Percentiles rank a stretch among this genome's conserved stretches.
phyloP scores from a whole-genome alignment of 2,888 invertebrate species.

The Nymphalis polychloros region DNA sequence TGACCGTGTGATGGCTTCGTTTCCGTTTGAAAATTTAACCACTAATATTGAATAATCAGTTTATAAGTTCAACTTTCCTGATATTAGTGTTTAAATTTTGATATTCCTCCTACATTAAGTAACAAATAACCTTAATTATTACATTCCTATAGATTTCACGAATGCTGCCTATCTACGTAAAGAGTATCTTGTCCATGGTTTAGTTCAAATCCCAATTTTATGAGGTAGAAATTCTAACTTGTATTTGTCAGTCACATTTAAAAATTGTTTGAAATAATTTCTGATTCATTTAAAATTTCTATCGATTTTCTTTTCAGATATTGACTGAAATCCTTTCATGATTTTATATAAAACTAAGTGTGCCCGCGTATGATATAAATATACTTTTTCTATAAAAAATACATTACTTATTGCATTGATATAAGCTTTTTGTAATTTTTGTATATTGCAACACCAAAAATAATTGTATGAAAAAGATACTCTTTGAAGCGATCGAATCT shows the following conservation, averaged over 20 bases:
- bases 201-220: slow-evolving; percentile 26
- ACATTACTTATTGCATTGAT: not conserved
- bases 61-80: not conserved
- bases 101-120: slow-evolving; percentile 24
- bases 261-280: not conserved
- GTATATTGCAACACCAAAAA: slow-evolving; percentile 34
- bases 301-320: not conserved
- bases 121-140: slow-evolving; percentile 31
- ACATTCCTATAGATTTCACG: slow-evolving; percentile 32
- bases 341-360: not conserved
- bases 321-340: not conserved
- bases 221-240: slow-evolving; percentile 27
- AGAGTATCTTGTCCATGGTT: slow-evolving; percentile 43
- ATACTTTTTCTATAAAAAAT: slow-evolving; percentile 8
- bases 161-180: slow-evolving; percentile 40
- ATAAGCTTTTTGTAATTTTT: slow-evolving; percentile 10
- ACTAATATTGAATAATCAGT: slow-evolving; percentile 39
- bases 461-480: slow-evolving; percentile 61
- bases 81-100: slow-evolving; percentile 38
- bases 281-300: not conserved
- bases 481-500: slow-evolving; percentile 52
- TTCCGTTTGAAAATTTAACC: slow-evolving; percentile 49
- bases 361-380: not conserved
- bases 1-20: slow-evolving; percentile 63
- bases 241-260: slow-evolving; percentile 20